Base-by-base conservation (phyloP, 1,140 invertebrate species). In the Drosophila nannoptera region DNA sequence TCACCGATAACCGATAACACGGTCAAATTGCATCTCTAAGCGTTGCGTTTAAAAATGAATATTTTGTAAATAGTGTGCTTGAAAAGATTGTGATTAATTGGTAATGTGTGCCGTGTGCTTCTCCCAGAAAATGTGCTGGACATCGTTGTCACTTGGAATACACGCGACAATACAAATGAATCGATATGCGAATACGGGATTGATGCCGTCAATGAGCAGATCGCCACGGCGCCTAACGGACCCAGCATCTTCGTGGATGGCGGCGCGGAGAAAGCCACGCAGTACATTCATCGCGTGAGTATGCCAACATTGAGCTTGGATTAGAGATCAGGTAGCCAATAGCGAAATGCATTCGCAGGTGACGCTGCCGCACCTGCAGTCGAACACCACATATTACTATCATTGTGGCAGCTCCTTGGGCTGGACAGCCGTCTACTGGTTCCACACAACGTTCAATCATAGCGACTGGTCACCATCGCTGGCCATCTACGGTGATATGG, bases 401-500 rank as follows among this genome's bases (percentile, higher is more conserved):
- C 95, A 96, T 72, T 96, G 93, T 82, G 97, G 97, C 31, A 97
- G 96, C 70, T 75, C 90, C 5, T 82, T 92, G 40, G 96, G 96
- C 2, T 97, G 96, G 96, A 97, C 96, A 1, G 90, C 93, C 54
- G 40, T 92, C 60, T 97, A 95, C 90, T 93, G 90, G 76, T 96
- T 98, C 88, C 92, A 90, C 62, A 95, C 95, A 5, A 90, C 92
- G 11, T 93, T 92, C 0, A 75, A 90, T 4, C 91, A 92, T 35
- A 91, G 92, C 32, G 83, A 92, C 46, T 98, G 96, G 96, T 91
- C 93, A 43, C 95, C 97, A 0, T 90, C 92, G 6, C 90, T 98
- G 43, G 96, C 95, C 12, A 93, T 98, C 64, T 98, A 94, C 88
- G 97, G 97, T 0, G 97, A 98, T 90, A 94, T 98, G 93, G 97